Conservation (phyloP, 2,888 invertebrate species). For the Lithosia quadra region DNA sequence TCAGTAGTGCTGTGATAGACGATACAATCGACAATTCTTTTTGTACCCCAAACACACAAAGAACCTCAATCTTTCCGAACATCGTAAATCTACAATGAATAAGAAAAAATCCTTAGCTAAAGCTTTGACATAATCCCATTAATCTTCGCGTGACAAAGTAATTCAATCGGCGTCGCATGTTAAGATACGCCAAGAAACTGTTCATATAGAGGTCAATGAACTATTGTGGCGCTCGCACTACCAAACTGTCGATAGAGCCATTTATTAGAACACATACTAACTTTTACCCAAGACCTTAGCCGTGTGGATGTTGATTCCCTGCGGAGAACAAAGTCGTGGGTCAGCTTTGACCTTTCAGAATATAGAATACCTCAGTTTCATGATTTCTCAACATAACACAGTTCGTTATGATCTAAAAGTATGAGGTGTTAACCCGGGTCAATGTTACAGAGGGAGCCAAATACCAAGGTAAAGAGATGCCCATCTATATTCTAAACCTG, state of each 20-base stretch:
- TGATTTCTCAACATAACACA: no score
- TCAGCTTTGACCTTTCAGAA: background rate
- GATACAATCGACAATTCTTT: background rate
- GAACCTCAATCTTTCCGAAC: conserved; percentile 7
- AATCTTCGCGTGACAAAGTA: conserved; percentile 71
- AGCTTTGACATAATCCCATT: conserved; percentile 68
- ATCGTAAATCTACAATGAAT: conserved; percentile 38
- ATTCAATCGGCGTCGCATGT: conserved; percentile 61
- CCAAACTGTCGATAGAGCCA: conserved; percentile 14
- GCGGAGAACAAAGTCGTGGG: background rate
- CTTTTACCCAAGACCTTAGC: background rate
- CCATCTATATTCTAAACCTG: no score
- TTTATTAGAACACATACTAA: background rate
- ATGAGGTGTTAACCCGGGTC: no score
- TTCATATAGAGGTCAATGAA: conserved; percentile 47
- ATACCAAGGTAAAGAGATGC: no score
- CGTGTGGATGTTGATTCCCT: background rate
- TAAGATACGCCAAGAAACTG: conserved; percentile 50
- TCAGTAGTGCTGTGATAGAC: background rate
- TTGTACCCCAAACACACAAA: background rate
- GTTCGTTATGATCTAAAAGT: no score
- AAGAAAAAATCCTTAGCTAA: conserved; percentile 43
- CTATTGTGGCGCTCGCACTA: conserved; percentile 44
- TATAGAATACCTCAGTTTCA: background rate
- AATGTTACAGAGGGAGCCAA: no score